Evolutionary conservation across 2,888 invertebrate species (phyloP).

Genomic region (Emmelina monodactyla): DNA sequence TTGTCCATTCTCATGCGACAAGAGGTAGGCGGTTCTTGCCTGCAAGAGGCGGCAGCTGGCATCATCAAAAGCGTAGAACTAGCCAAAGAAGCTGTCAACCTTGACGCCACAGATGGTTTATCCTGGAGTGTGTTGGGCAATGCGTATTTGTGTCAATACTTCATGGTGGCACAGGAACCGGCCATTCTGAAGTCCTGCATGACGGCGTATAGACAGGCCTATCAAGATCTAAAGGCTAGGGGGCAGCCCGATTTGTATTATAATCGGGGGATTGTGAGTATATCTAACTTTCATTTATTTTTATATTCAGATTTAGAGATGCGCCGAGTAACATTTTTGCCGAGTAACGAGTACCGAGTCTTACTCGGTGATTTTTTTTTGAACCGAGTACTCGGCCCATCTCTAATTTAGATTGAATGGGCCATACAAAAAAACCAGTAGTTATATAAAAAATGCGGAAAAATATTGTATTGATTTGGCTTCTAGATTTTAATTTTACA

Average conservation of each 20-base stretch:
- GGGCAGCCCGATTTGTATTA: constrained; percentile 83
- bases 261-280: constrained; percentile 83
- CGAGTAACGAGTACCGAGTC: too few species aligned
- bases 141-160: constrained; percentile 83
- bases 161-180: constrained; percentile 76
- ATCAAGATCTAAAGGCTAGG: constrained; percentile 71
- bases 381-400: too few species aligned
- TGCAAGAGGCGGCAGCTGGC: constrained; percentile 63
- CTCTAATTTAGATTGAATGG: too few species aligned
- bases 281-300: too few species aligned
- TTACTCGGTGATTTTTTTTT: too few species aligned
- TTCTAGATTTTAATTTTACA: too few species aligned
- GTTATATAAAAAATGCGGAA: too few species aligned
- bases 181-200: constrained; percentile 74
- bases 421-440: too few species aligned
- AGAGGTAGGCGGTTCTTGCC: constrained; percentile 42
- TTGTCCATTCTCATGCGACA: constrained; percentile 84
- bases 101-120: constrained; percentile 78
- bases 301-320: too few species aligned
- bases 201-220: constrained; percentile 83
- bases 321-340: too few species aligned
- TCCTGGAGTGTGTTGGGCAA: constrained; percentile 86
- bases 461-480: too few species aligned
- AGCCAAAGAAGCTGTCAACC: constrained; percentile 82
- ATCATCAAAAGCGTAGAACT: constrained; percentile 76